Conservation (phyloP, 2,888 invertebrate species). For the Mesochorus sp. region DNA sequence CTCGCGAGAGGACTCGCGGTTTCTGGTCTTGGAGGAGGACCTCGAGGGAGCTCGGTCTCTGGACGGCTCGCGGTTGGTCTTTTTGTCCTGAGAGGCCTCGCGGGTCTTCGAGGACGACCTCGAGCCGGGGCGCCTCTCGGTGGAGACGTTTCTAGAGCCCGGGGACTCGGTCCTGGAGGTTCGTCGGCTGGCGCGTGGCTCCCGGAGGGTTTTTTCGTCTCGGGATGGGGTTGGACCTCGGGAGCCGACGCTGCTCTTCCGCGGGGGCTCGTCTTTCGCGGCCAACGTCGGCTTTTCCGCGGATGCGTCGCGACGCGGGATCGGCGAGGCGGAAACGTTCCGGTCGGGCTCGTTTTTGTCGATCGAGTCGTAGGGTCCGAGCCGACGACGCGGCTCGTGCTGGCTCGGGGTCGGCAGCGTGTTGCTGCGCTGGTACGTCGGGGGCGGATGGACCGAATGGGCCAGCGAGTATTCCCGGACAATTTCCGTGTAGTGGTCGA, state of each 20-base stretch:
- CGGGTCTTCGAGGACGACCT: slow-evolving; percentile 64
- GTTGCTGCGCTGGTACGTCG: slow-evolving; percentile 62
- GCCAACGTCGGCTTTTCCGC: slow-evolving; percentile 34
- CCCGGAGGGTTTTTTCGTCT: slow-evolving; percentile 43
- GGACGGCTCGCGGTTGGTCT: slow-evolving; percentile 50
- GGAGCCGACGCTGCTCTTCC: slow-evolving; percentile 55
- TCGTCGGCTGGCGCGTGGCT: slow-evolving; percentile 64
- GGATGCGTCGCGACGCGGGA: slow-evolving; percentile 39
- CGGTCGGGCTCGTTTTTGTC: slow-evolving; percentile 51
- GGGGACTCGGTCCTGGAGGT: slow-evolving; percentile 73
- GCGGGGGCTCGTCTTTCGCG: slow-evolving; percentile 49
- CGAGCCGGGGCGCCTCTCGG: slow-evolving; percentile 63
- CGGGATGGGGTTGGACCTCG: slow-evolving; percentile 47
- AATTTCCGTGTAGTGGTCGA: slow-evolving; percentile 91
- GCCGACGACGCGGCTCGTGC: slow-evolving; percentile 63
- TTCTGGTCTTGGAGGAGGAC: slow-evolving; percentile 71
- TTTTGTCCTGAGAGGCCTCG: slow-evolving; percentile 35
- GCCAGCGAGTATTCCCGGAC: slow-evolving; percentile 87
- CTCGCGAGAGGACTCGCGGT: slow-evolving; percentile 62
- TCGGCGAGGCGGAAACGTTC: slow-evolving; percentile 48
- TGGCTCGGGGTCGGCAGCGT: slow-evolving; percentile 32
- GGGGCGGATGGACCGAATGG: slow-evolving; percentile 51
- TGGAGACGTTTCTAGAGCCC: slow-evolving; percentile 69
- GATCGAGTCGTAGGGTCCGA: slow-evolving; percentile 73
- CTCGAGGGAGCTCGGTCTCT: slow-evolving; percentile 67